Evolutionary conservation across 2,113 vertebrate genomes (phyloP), one percentile per base, ranked within the genome.

Genomic region (Manacus vitellinus): DNA sequence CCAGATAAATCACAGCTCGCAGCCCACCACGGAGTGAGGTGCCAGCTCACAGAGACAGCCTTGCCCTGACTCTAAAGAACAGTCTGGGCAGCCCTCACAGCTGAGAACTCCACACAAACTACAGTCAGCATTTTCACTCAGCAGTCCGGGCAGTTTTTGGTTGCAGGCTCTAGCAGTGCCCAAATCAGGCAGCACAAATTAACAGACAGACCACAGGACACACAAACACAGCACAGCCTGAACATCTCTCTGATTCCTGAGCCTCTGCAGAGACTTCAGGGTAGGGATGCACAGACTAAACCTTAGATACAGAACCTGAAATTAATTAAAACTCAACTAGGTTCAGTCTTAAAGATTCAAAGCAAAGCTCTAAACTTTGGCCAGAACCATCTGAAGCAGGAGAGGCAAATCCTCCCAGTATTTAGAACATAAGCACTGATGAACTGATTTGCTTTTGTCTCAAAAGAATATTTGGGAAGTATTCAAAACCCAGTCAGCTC

Each of bases 381-480:
- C 39, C 54, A 85, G 65, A 86, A 67, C 4, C 35, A 54, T 11
- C 33, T 59, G 14, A 71, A 91, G 65, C 33, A 71, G 25, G n/a
- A 80, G 54, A 94, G 52, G 68, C 54, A 54, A 84, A 74, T 74
- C 11, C 31, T 89, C 35, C 52, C 5, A 12, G 72, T 47, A 78
- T 22, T 33, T 47, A 80, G 84, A 80, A 56, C n/a, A 80, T 44
- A 46, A 90, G 58, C 70, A 52, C 7, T 68, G 52, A 94, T 75
- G 30, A 86, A 86, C 56, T 51, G 44, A 75, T 88, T 51, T 80
- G 56, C n/a, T 92, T 93, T 95, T 86, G 80, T 94, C 91, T 86
- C 84, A 75, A 52, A 66, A 31, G 56, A 86, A 6, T 79, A 87
- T 78, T 46, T 92, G 70, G 80, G 86, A 89, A 89, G 20, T 65